phyloP scores from a whole-genome alignment of 2,797 vertebrate genomes.

The Sebastes itinus region DNA sequence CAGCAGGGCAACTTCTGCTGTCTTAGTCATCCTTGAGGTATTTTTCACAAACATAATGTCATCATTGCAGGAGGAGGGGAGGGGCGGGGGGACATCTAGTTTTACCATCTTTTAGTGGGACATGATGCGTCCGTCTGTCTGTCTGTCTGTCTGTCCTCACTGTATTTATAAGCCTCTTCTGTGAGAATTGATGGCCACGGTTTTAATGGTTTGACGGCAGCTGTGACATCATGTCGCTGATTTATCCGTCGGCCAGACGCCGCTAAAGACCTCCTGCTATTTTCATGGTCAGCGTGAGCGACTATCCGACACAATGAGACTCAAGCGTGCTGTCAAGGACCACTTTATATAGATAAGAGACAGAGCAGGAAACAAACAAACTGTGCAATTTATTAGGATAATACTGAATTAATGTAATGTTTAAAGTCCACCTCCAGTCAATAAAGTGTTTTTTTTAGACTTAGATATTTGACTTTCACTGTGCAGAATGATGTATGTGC shows the following conservation, averaged over 20 bases:
- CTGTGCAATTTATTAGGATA: neutral
- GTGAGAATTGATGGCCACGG: slow-evolving; percentile 48
- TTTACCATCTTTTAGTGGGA: slow-evolving; percentile 54
- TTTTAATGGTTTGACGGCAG: slow-evolving; percentile 63
- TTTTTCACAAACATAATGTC: slow-evolving; percentile 66
- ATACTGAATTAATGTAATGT: neutral
- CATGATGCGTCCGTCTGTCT: slow-evolving; percentile 36
- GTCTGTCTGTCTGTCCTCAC: slow-evolving; percentile 41
- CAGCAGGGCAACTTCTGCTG: slow-evolving; percentile 19
- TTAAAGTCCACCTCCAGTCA: neutral
- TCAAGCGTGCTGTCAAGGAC: neutral
- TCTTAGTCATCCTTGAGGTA: slow-evolving; percentile 53
- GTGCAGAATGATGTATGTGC: neutral
- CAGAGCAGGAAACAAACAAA: neutral
- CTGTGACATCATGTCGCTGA: slow-evolving; percentile 67
- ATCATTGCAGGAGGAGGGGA: slow-evolving; percentile 6
- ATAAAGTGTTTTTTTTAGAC: neutral
- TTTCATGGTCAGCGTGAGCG: slow-evolving; percentile 29
- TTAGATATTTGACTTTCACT: neutral
- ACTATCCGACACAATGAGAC: slow-evolving; percentile 23
- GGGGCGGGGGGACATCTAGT: slow-evolving; percentile 35
- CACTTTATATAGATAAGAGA: slow-evolving; percentile 1
- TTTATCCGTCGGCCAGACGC: slow-evolving; percentile 59
- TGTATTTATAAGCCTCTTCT: slow-evolving; percentile 66
- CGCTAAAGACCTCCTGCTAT: slow-evolving; percentile 53